Evolutionary conservation across 2,888 invertebrate species (phyloP).

Genomic region (Invenusta paracnida): DNA sequence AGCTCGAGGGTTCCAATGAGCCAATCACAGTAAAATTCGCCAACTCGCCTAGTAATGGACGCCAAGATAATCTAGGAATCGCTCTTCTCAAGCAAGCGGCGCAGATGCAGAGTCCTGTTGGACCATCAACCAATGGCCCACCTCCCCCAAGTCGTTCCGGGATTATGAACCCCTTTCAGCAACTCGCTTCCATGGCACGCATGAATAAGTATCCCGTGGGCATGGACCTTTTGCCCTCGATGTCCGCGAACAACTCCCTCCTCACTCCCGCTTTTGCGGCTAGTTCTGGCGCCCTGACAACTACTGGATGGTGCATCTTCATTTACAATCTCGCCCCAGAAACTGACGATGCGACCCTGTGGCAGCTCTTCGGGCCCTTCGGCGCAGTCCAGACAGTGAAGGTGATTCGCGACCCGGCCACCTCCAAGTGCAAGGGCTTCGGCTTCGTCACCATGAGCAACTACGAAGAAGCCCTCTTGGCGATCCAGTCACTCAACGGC

Average conservation of each 20-base stretch:
- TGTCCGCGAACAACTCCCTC: constrained; percentile 20
- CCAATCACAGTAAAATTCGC: constrained; percentile 40
- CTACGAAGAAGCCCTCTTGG: constrained; percentile 90
- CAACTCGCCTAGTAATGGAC: constrained; percentile 34
- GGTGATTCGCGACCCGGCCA: constrained; percentile 87
- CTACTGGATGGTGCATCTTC: constrained; percentile 83
- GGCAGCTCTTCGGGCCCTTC: constrained; percentile 93
- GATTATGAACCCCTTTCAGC: constrained; percentile 30
- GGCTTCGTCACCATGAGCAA: constrained; percentile 97
- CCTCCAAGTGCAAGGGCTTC: constrained; percentile 95
- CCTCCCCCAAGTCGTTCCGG: neutral
- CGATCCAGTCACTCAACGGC: constrained; percentile 90
- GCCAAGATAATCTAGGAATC: constrained; percentile 9
- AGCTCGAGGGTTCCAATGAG: constrained; percentile 30
- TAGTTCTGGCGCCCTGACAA: constrained; percentile 34
- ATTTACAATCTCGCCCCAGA: constrained; percentile 86
- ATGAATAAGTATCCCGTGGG: constrained; percentile 26
- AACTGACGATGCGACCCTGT: constrained; percentile 81
- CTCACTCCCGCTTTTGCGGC: constrained; percentile 33
- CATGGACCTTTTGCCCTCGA: constrained; percentile 31
- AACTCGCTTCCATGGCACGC: constrained; percentile 28
- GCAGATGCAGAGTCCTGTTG: neutral
- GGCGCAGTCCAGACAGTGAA: constrained; percentile 94
- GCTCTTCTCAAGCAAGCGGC: constrained; percentile 25
- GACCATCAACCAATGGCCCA: constrained; percentile 6